Conservation (phyloP, 2,113 vertebrate genomes). For the Monopterus albus region DNA sequence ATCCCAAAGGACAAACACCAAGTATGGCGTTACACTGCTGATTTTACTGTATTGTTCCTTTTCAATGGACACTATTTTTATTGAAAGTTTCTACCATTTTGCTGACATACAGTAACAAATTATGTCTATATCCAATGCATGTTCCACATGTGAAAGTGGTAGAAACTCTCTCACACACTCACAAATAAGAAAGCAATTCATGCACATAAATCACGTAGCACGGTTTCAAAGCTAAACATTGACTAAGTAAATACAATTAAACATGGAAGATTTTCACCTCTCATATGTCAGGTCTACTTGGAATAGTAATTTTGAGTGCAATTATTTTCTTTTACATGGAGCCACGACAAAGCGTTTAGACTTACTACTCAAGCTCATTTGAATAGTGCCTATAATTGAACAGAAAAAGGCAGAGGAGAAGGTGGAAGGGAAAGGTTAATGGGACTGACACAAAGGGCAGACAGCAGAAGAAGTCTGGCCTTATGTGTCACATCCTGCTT, state of each 20-base stretch:
- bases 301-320: slow-evolving; percentile 38
- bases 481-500: slow-evolving; percentile 75
- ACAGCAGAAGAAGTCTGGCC: slow-evolving; percentile 63
- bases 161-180: background rate
- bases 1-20: slow-evolving; percentile 58
- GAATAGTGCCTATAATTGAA: slow-evolving; percentile 74
- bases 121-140: slow-evolving; percentile 6
- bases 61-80: slow-evolving; percentile 29
- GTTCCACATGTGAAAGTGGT: background rate
- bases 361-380: slow-evolving; percentile 52
- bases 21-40: slow-evolving; percentile 43
- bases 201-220: background rate
- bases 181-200: slow-evolving; percentile 10
- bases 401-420: slow-evolving; percentile 70
- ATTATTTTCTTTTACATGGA: slow-evolving; percentile 53
- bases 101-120: slow-evolving; percentile 41
- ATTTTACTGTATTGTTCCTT: slow-evolving; percentile 42
- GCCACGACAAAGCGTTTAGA: slow-evolving; percentile 37
- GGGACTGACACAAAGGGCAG: slow-evolving; percentile 78
- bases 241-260: background rate
- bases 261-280: slow-evolving; percentile 11
- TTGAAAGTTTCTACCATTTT: slow-evolving; percentile 19
- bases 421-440: slow-evolving; percentile 80
- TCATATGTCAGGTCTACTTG: background rate
- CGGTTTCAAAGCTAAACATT: slow-evolving; percentile 8